Conservation (phyloP, 2,888 invertebrate species). For the Lasioglossum malachurum region DNA sequence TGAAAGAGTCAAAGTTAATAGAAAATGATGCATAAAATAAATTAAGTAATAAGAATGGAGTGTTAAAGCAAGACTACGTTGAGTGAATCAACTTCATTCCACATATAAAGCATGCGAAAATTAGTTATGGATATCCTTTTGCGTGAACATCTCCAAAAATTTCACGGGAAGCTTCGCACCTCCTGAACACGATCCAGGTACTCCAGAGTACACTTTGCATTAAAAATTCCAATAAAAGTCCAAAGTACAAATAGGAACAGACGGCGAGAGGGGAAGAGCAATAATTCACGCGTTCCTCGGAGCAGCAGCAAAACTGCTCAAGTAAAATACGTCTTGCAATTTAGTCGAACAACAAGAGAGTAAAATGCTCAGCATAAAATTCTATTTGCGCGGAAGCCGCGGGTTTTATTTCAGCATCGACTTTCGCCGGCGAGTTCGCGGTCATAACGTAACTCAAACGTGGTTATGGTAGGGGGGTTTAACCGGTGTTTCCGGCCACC, state of each 20-base stretch:
- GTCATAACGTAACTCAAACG: constrained; percentile 14
- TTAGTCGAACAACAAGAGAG: not conserved
- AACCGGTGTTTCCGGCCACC: not conserved
- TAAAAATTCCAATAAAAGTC: not conserved
- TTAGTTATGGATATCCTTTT: not conserved
- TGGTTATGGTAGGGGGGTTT: not conserved
- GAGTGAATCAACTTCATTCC: not conserved
- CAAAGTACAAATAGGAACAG: not conserved
- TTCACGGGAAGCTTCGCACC: too few relatives aligned
- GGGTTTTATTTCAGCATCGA: not conserved
- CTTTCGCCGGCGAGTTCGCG: not conserved
- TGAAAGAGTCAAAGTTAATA: not conserved
- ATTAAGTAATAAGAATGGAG: not conserved
- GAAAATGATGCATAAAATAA: not conserved
- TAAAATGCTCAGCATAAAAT: not conserved
- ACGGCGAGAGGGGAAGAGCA: not conserved
- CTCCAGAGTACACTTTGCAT: not conserved
- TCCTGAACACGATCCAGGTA: not conserved
- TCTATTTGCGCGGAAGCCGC: not conserved
- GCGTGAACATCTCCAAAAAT: not conserved
- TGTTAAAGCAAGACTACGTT: not conserved
- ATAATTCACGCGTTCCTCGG: not conserved
- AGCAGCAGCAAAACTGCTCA: not conserved
- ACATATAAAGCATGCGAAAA: too few relatives aligned
- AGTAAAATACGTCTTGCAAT: not conserved